These are phyloP conservation scores for Myripristis jacobus DNA, from an alignment of 2,797 vertebrate species.

Conservation along the genomic window DNA sequence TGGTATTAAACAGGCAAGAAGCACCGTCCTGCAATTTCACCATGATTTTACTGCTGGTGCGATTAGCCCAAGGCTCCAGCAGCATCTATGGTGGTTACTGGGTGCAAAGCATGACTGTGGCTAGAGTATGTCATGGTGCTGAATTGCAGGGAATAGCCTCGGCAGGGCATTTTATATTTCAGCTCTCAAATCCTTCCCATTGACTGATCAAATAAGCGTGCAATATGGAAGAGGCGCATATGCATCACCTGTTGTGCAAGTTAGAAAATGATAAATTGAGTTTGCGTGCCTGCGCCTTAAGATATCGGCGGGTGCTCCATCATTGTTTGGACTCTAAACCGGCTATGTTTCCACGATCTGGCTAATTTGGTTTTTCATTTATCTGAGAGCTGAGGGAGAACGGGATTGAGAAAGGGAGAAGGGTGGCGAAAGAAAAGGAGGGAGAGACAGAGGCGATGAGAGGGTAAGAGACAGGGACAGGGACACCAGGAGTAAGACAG, in stretches of 20 bases:
- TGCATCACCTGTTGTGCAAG: not conserved
- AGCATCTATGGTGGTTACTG: not conserved
- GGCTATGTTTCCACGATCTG: not conserved
- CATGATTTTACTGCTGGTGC: not conserved
- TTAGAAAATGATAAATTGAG: not conserved
- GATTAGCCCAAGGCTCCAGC: conserved; percentile 12
- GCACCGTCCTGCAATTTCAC: not conserved
- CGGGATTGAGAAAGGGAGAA: not conserved
- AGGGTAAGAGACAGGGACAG: not conserved
- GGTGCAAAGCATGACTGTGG: conserved; percentile 11
- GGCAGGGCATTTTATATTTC: not conserved
- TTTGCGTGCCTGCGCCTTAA: not conserved
- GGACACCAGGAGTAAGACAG: conserved; percentile 5
- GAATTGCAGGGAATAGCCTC: not conserved
- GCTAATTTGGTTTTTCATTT: no score
- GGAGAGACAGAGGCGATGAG: not conserved
- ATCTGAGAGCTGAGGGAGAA: not conserved
- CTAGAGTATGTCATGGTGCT: not conserved
- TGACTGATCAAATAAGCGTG: not conserved
- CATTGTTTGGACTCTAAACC: not conserved
- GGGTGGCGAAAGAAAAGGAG: not conserved
- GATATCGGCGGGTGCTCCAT: not conserved
- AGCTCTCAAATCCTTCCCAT: not conserved
- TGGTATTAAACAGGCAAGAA: conserved; percentile 10
- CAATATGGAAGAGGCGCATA: not conserved